Base-by-base conservation (phyloP, 2,797 vertebrate species). In the Lepilemur ruficaudatus region DNA sequence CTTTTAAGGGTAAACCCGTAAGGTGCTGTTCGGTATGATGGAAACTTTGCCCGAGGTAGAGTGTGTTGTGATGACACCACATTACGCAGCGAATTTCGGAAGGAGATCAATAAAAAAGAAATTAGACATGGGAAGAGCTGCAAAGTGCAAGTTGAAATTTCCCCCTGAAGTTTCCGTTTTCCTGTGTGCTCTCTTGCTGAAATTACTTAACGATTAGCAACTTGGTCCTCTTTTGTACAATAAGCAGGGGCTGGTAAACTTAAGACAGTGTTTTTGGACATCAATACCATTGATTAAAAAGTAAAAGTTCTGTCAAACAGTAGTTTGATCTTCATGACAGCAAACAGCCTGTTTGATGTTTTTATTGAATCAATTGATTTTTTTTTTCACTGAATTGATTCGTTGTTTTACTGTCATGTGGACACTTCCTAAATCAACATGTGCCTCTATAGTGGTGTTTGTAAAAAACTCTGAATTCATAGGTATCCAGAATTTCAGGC, bases 341-440 rank as follows among this genome's bases (percentile, higher is more conserved):
- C 94, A 97, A 97, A 97, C 84, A 97, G 87, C 96, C 93, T 96
- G 91, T 98, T 97, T 97, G 97, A 98, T 98, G 96, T 97, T 98
- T 98, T 96, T 96, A 97, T 97, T 97, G 97, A 98, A 93, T 96
- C 94, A 88, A 98, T 98, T 97, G 97, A 98, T 97, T 97, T 96
- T 97, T 92, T 91, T 91, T 92, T 72, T 23, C 35, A 57, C 86
- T 89, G 78, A 96, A 98, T 96, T 97, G 97, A 98, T 97, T 97
- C 63, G 88, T 86, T 96, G 81, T 95, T 97, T 97, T 83, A 82
- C 94, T 76, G 85, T 94, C 95, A 93, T 94, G 94, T 95, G 91
- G 89, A 92, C 73, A 83, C 93, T 92, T 96, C 61, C 93, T 97
- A 97, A 97, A 92, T 95, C 97, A 97, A 97, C 91, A 87, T 38